phyloP scores from a whole-genome alignment of 2,888 invertebrate species.

The Nipponacmea schrenckii region DNA sequence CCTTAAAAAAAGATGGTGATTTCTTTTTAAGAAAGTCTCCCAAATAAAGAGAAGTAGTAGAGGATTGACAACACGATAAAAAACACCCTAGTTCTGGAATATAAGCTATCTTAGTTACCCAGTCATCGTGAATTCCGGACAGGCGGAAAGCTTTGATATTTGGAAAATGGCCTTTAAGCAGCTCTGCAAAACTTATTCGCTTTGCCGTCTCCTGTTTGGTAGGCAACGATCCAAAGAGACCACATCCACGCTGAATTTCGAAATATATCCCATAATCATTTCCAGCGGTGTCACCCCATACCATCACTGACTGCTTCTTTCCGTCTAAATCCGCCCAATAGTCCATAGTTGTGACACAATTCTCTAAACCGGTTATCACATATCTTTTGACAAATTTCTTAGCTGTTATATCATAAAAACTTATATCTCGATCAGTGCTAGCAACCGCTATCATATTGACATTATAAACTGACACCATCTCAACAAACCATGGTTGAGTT shows the following conservation, averaged over 20 bases:
- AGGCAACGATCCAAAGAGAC: conserved; percentile 43
- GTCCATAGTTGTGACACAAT: conserved; percentile 72
- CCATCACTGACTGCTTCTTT: conserved; percentile 74
- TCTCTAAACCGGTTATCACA: conserved; percentile 75
- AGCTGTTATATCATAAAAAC: conserved; percentile 76
- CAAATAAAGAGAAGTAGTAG: conserved; percentile 73
- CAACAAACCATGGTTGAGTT: conserved; percentile 77
- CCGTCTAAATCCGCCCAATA: conserved; percentile 73
- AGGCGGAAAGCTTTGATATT: conserved; percentile 71
- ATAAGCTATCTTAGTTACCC: conserved; percentile 79
- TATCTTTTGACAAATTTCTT: conserved; percentile 71
- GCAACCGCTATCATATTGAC: conserved; percentile 81
- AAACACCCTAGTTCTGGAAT: conserved; percentile 76
- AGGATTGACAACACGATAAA: conserved; percentile 77
- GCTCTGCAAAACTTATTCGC: conserved; percentile 41
- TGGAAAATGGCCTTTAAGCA: conserved; percentile 61
- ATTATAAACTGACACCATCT: conserved; percentile 80
- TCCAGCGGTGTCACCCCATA: conserved; percentile 82
- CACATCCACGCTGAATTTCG: conserved; percentile 40
- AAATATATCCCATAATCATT: conserved; percentile 64
- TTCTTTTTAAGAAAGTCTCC: conserved; percentile 74
- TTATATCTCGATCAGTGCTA: conserved; percentile 81
- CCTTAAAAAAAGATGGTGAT: conserved; percentile 69
- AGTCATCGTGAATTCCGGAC: conserved; percentile 74
- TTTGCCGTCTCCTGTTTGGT: conserved; percentile 41